Evolutionary conservation across 2,888 invertebrate species (phyloP).

Genomic region (Bombyx huttoni): DNA sequence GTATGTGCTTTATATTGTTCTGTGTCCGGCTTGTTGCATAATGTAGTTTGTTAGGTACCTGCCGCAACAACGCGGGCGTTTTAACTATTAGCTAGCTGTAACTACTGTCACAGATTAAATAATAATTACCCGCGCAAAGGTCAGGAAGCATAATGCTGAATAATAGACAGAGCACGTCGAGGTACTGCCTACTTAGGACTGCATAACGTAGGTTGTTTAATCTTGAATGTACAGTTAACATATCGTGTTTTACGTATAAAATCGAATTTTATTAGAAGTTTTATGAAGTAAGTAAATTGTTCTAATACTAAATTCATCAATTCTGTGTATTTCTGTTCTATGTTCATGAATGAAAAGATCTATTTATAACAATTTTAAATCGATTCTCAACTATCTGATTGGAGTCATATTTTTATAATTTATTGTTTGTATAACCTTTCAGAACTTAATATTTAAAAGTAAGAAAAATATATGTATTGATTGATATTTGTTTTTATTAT

Average conservation of each 20-base stretch:
- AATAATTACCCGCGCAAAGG: slow-evolving; percentile 35
- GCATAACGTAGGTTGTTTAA: background rate
- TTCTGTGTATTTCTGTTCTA: too few species aligned
- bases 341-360: too few species aligned
- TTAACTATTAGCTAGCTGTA: slow-evolving; percentile 10
- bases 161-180: slow-evolving; percentile 17
- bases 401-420: too few species aligned
- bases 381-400: too few species aligned
- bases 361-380: too few species aligned
- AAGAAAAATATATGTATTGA: too few species aligned
- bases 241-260: background rate
- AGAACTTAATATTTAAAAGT: too few species aligned
- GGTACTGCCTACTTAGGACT: slow-evolving; percentile 9
- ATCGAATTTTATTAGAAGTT: background rate
- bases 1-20: slow-evolving; percentile 49
- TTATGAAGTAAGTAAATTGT: too few species aligned
- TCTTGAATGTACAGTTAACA: background rate
- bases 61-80: slow-evolving; percentile 27
- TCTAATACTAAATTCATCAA: too few species aligned
- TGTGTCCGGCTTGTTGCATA: slow-evolving; percentile 63
- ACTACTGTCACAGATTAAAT: slow-evolving; percentile 38
- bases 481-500: too few species aligned
- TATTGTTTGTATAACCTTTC: too few species aligned
- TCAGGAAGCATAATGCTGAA: slow-evolving; percentile 23
- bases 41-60: slow-evolving; percentile 33